Base-by-base conservation (phyloP, 2,888 invertebrate species). In the Spicauda simplicius region DNA sequence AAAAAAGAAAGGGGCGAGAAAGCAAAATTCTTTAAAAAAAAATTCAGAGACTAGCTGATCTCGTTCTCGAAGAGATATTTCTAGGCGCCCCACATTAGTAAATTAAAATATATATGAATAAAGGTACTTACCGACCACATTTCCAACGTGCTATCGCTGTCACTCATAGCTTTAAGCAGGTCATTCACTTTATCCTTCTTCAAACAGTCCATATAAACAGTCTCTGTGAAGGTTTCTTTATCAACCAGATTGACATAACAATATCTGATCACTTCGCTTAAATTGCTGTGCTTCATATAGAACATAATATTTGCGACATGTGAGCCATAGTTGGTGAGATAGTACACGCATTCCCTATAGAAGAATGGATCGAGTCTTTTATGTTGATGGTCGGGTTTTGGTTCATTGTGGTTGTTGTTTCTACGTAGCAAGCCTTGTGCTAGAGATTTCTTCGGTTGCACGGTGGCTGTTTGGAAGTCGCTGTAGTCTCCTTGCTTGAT, bases 271-370 rank as follows among this genome's bases (percentile, higher is more conserved):
- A 97, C 96, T 62, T 96, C 95, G 7, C 90, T 86, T 73, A 96
- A 88, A 73, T 96, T 95, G 14, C 95, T 95, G 74, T 97, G 96
- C 68, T 95, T 95, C 74, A 97, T 94, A 73, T 96, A 96, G 81
- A 98, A 98, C 69, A 95, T 95, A 63, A 98, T 93, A 64, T 97
- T 94, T 11, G 96, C 95, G 0, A 94, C 90, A 77, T 96, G 96
- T 3, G 96, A 96, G 0, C 97, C 98, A 78, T 98, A 98, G 69
- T 95, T 96, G 3, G 94, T 93, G 3, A 98, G 90, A 84, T 98
- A 98, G 83, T 96, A 97, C 1, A 97, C 85, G 76, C 97, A 97
- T 87, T 98, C 98, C 70, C 96, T 95, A 76, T 96, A 96, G 73
- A 95, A 94, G 72, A 94, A 92, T 0, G 94, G 93, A 69, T 95